Percentiles rank a stretch among this genome's conserved stretches.
Conservation (phyloP, 2,888 invertebrate genomes). For the Drosophila ustulata region DNA sequence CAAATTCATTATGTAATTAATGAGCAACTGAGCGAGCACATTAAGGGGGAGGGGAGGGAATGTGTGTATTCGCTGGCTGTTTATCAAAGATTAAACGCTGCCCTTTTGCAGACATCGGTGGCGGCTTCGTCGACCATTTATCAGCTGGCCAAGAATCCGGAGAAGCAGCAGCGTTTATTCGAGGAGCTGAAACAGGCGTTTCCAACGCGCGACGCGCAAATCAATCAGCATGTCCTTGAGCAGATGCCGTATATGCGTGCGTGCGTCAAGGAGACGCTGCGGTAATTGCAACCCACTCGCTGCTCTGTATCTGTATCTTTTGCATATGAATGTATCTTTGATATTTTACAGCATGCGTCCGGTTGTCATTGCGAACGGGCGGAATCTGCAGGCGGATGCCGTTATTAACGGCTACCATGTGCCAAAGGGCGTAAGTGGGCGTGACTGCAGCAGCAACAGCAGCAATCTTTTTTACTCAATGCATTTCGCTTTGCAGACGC, state of each 20-base stretch:
- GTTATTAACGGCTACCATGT: constrained; percentile 91
- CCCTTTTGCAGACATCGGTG: constrained; percentile 88
- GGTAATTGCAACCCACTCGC: constrained; percentile 85
- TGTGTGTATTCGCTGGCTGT: background rate
- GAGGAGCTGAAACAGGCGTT: constrained; percentile 87
- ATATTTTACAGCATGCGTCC: constrained; percentile 89
- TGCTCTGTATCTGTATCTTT: background rate
- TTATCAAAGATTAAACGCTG: constrained; percentile 1
- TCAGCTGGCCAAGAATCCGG: constrained; percentile 89
- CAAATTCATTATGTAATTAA: constrained; percentile 31
- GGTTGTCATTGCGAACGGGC: constrained; percentile 92
- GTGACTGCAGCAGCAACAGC: background rate
- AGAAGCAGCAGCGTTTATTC: constrained; percentile 88
- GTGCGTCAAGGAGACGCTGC: constrained; percentile 91
- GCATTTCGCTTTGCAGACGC: constrained; percentile 87
- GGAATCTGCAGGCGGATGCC: constrained; percentile 91
- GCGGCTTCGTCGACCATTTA: constrained; percentile 91
- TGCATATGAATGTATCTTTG: no score
- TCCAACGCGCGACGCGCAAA: constrained; percentile 86
- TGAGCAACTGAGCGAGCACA: background rate
- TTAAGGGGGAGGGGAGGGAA: background rate
- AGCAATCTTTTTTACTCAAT: background rate
- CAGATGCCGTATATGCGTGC: constrained; percentile 90
- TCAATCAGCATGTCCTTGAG: constrained; percentile 88
- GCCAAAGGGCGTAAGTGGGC: constrained; percentile 90